A percentile compares a stretch with the other conserved stretches of the same genome.
Conservation (phyloP, 2,888 invertebrate species). For the Parasteatoda lunata region DNA sequence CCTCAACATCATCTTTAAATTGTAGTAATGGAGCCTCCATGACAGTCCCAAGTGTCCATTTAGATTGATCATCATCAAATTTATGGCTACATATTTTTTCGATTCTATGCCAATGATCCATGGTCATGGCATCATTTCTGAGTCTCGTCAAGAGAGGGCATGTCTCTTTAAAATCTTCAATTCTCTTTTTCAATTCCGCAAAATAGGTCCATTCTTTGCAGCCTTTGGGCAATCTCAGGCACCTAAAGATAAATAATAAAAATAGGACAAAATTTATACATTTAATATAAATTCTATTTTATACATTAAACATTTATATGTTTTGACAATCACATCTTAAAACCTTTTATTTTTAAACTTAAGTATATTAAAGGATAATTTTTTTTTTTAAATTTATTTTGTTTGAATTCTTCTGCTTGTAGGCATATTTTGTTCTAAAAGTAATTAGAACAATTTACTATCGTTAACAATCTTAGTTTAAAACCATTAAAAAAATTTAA, state of each 20-base stretch:
- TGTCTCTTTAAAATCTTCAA: slow-evolving; percentile 91
- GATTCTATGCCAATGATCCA: slow-evolving; percentile 84
- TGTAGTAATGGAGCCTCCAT: slow-evolving; percentile 89
- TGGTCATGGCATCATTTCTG: slow-evolving; percentile 90
- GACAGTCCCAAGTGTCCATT: slow-evolving; percentile 85
- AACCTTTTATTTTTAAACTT: background rate
- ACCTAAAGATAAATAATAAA: slow-evolving; percentile 76
- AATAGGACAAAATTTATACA: background rate
- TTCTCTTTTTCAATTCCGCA: slow-evolving; percentile 88
- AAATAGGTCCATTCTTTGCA: slow-evolving; percentile 93
- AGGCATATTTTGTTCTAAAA: too few species aligned
- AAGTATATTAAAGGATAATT: too few species aligned
- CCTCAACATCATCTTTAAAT: slow-evolving; percentile 90
- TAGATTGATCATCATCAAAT: slow-evolving; percentile 86
- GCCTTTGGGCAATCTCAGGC: slow-evolving; percentile 86
- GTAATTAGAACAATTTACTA: too few species aligned
- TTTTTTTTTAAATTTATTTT: too few species aligned
- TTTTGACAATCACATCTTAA: too few species aligned
- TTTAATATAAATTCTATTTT: too few species aligned
- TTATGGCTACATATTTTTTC: slow-evolving; percentile 79
- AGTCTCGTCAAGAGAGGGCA: slow-evolving; percentile 89
- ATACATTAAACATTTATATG: too few species aligned
- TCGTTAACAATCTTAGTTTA: too few species aligned
- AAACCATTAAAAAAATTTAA: too few species aligned
- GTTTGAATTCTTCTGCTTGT: too few species aligned